Evolutionary conservation across 2,797 vertebrate genomes (phyloP), one percentile per base, ranked within the genome.

Genomic region (Hoplostethus atlanticus): DNA sequence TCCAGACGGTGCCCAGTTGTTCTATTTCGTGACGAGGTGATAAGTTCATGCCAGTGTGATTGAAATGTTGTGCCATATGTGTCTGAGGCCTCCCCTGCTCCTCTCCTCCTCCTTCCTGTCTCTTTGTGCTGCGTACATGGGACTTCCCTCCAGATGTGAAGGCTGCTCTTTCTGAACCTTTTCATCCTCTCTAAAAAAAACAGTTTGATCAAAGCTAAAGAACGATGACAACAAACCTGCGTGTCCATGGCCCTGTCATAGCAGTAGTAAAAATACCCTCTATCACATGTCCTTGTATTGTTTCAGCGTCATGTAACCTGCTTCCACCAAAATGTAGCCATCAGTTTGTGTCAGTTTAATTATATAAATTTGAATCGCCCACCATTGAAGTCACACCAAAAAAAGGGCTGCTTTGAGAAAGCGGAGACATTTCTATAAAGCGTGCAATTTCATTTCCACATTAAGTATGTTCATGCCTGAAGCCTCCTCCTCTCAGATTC

Each of bases 41-140:
- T 68, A 82, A 68, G 42, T 83, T 81, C 78, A 21, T 60, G 54
- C 38, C 73, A 80, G 31, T 76, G 84, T 91, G 77, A 87, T 67
- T 89, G 90, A 91, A 76, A 85, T 93, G 91, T 92, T 93, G 85
- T 93, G 91, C 88, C 91, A 86, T 86, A 73, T 16, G 48, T 73
- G 73, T 84, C 75, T 46, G 7, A 68, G 70, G 73, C 68, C 64
- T 77, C 67, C 62, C 75, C 69, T 52, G 77, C 86, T 81, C n/a
- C 74, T 84, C 66, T 79, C 64, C 81, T 83, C 78, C 85, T 84
- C 54, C 83, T 90, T 93, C 92, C 92, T 90, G 83, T 81, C 53
- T 70, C 79, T 87, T 83, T 90, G 83, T 83, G 56, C 52, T 11
- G 42, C 57, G 38, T 71, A 69, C 76, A 79, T 74, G 80, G 84